phyloP scores from a whole-genome alignment of 2,888 invertebrate genomes.

The Axea sp. region DNA sequence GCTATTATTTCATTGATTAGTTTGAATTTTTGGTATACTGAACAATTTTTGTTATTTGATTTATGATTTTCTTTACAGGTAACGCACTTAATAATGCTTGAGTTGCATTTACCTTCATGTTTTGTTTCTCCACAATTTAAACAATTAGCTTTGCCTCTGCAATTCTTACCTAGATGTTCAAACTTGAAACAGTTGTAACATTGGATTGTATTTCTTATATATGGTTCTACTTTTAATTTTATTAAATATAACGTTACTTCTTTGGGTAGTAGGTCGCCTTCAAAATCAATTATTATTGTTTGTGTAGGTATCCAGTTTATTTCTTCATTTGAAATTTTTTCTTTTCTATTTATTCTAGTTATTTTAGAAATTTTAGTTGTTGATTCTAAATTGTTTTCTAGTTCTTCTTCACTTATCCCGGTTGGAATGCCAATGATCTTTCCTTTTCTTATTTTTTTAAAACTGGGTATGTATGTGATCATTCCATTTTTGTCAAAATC shows the following conservation, averaged over 20 bases:
- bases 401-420: no score
- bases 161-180: neutral
- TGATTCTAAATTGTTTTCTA: no score
- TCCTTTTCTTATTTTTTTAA: no score
- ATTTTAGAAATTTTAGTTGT: no score
- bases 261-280: neutral
- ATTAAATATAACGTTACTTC: neutral
- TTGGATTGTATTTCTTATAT: neutral
- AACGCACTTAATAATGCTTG: neutral
- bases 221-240: neutral
- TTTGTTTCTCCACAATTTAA: neutral
- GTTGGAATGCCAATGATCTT: no score
- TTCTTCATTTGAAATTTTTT: no score
- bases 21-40: neutral
- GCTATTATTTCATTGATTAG: slow-evolving; percentile 10
- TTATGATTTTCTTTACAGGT: slow-evolving; percentile 9
- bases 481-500: no score
- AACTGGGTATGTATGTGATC: no score
- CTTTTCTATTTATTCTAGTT: no score
- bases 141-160: neutral
- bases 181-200: slow-evolving; percentile 4
- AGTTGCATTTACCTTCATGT: neutral
- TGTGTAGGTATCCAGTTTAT: no score
- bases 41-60: neutral
- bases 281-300: no score